Base-by-base conservation (phyloP, 1,140 invertebrate species). In the Diplogasteroides magnus region DNA sequence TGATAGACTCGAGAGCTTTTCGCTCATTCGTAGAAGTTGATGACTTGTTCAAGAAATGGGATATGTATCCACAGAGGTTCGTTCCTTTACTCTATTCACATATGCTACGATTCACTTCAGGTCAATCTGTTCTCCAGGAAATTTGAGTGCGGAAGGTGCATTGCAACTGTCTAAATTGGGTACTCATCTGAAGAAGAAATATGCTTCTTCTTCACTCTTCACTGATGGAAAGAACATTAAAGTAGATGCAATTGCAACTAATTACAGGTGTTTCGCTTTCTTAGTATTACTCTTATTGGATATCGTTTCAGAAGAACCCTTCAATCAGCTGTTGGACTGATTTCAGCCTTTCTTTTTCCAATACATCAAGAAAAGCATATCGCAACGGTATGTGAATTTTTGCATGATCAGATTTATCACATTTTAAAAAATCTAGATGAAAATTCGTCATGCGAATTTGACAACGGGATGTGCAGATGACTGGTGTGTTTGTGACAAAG, bases 61-160 rank as follows among this genome's bases (percentile, higher is more conserved):
- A 27, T 14, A 59, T 28, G 19, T 25, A 56, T 58, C 61, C 69
- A 48, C 19, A 48, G 11, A 56, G 48, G 69, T 71, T 31, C 58
- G 28, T 71, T 28, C 27, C 3, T 15, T 61, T 11, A 11, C 37
- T 48, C 19, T 48, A 19, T 48, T 6, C 37, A 6, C 37, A 19
- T 11, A 6, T 48, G 19, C 19, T 48, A 48, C 37, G 19, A 48
- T 48, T 48, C 37, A 19, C 6, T 48, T 48, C 37, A 71, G 69
- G 19, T 25, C 69, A 25, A 29, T 37, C 48, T 71, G 69, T 37
- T n/a, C 28, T 0, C 56, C 67, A 32, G 69, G 64, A 23, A 57
- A 70, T 57, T 48, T 71, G 58, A 71, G 57, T 11, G 69, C 69
- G 1, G 69, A 71, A 56, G 69, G 69, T 27, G 57, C 69, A 14